Evolutionary conservation across 2,888 invertebrate species (phyloP), one percentile per base, ranked within the genome.

Genomic region (Suillia variegata): DNA sequence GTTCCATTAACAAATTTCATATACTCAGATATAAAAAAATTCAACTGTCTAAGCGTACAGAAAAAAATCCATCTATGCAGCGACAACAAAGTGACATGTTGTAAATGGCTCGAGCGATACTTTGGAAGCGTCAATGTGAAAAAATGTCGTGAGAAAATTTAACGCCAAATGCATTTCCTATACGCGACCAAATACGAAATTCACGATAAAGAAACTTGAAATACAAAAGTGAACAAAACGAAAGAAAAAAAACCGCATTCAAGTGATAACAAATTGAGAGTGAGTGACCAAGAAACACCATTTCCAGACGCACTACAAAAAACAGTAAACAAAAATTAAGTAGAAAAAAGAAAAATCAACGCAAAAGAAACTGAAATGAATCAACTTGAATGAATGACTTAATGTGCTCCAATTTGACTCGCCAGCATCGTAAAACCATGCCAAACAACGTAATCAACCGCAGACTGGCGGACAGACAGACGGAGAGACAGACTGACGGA

Each of bases 81-180:
- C n/a, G n/a, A n/a, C n/a, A n/a, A n/a, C n/a, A n/a, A n/a, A n/a
- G n/a, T n/a, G n/a, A n/a, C n/a, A n/a, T n/a, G n/a, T n/a, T n/a
- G n/a, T n/a, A n/a, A n/a, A n/a, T n/a, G n/a, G n/a, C n/a, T n/a
- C n/a, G n/a, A n/a, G n/a, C n/a, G n/a, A n/a, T n/a, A n/a, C n/a
- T n/a, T n/a, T n/a, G n/a, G n/a, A n/a, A n/a, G n/a, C n/a, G n/a
- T n/a, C n/a, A n/a, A n/a, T n/a, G n/a, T n/a, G n/a, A n/a, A n/a
- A n/a, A n/a, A n/a, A 65, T 68, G 70, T 70, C 75, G 73, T 73
- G 76, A 74, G 75, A 76, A 71, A 74, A 69, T 67, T 64, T 62
- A 54, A 47, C 33, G 13, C n/a, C 3, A 8, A 38, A n/a, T n/a
- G 38, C 10, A 38, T 38, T 38, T n/a, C 58, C 63, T 62, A 67